A percentile compares a stretch with the other conserved stretches of the same genome.
Evolutionary conservation across 2,113 vertebrate species (phyloP).

Genomic region (Raja brachyura): DNA sequence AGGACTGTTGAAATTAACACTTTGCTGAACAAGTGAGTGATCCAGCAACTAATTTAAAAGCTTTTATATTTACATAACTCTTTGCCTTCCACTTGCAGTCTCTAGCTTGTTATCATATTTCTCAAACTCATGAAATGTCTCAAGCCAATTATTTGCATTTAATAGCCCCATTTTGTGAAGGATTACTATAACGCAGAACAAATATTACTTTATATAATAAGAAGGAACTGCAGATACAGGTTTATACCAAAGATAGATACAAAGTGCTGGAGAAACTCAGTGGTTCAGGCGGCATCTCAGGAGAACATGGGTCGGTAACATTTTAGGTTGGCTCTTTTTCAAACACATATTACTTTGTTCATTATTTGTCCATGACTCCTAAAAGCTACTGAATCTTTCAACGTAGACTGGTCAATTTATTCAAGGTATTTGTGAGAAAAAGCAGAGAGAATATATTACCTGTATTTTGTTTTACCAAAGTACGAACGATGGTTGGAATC

Average conservation of each 20-base stretch:
- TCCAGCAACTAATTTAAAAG: not conserved
- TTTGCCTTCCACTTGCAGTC: not conserved
- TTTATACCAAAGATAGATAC: too few relatives aligned
- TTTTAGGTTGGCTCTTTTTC: too few relatives aligned
- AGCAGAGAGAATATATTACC: not conserved
- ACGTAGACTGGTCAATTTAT: not conserved
- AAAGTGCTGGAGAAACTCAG: too few relatives aligned
- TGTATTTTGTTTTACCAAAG: not conserved
- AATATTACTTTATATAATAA: too few relatives aligned
- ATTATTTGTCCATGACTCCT: not conserved
- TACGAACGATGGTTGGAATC: too few relatives aligned
- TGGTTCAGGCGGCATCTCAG: too few relatives aligned
- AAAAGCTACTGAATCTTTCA: not conserved
- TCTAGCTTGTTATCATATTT: not conserved
- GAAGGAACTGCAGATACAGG: too few relatives aligned
- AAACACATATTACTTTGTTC: not conserved
- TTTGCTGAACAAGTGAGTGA: too few relatives aligned
- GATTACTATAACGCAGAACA: too few relatives aligned
- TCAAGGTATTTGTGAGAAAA: not conserved
- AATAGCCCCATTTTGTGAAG: not conserved
- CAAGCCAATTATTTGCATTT: not conserved
- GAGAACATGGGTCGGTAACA: too few relatives aligned
- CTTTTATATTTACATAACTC: not conserved
- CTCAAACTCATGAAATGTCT: not conserved
- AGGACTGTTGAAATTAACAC: not conserved